Percentiles rank a stretch among this genome's conserved stretches.
These are phyloP conservation scores for Onthophagus taurus DNA, from an alignment of 1,140 invertebrate genomes.

Conservation along the genomic window DNA sequence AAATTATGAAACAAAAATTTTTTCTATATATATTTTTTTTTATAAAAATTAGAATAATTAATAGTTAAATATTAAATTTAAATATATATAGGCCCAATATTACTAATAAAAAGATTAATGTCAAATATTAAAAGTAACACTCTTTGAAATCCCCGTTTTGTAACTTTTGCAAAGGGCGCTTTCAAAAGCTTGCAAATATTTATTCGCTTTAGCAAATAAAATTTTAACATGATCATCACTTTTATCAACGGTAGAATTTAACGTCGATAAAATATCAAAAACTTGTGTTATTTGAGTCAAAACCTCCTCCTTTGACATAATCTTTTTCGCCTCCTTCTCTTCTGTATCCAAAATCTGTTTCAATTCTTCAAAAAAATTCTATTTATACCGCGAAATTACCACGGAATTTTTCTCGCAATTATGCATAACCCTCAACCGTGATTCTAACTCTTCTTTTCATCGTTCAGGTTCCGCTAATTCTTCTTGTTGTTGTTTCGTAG, in stretches of 20 bases:
- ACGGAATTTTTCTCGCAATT: conserved; percentile 29
- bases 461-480: conserved; percentile 49
- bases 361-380: conserved; percentile 45
- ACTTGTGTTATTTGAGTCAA: conserved; percentile 27
- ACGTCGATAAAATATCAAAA: conserved; percentile 25
- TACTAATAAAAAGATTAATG: too few relatives aligned
- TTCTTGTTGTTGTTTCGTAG: conserved; percentile 28
- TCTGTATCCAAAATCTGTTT: conserved; percentile 41
- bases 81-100: too few relatives aligned
- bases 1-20: too few relatives aligned
- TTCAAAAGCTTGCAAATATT: conserved; percentile 33
- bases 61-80: too few relatives aligned
- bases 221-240: conserved; percentile 30
- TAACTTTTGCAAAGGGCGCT: conserved; percentile 26
- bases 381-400: conserved; percentile 39
- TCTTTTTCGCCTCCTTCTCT: conserved; percentile 20
- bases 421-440: conserved; percentile 31
- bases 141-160: conserved; percentile 21
- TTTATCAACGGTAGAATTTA: conserved; percentile 25
- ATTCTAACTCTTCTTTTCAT: conserved; percentile 47
- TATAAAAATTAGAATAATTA: too few relatives aligned
- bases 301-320: conserved; percentile 25
- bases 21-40: too few relatives aligned
- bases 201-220: conserved; percentile 33
- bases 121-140: conserved; percentile 26